phyloP scores from a whole-genome alignment of 2,888 invertebrate species.

The Drosophila emarginata region DNA sequence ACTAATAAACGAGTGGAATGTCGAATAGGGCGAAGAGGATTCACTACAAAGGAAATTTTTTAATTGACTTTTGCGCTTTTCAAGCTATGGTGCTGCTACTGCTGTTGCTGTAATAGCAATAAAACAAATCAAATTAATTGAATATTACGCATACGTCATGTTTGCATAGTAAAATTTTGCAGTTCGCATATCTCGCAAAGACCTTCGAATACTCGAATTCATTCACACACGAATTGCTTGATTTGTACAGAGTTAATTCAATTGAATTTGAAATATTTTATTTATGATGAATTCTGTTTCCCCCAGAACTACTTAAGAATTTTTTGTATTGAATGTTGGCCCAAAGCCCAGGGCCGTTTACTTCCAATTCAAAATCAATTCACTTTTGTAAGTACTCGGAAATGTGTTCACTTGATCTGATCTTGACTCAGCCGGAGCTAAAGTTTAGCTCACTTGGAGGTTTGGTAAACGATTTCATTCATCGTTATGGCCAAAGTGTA shows the following conservation, averaged over 20 bases:
- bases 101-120: conserved; percentile 27
- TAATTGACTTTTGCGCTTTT: conserved; percentile 67
- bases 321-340: background rate
- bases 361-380: background rate
- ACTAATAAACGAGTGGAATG: conserved; percentile 4
- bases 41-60: conserved; percentile 52
- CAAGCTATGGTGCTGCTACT: background rate
- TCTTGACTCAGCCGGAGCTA: background rate
- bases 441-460: background rate
- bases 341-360: background rate
- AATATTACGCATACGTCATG: conserved; percentile 64
- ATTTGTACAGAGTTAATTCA: background rate
- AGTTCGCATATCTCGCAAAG: conserved; percentile 32
- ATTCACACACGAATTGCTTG: conserved; percentile 18
- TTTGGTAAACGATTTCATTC: conserved; percentile 17
- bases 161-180: conserved; percentile 30
- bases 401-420: background rate
- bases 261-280: background rate
- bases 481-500: conserved; percentile 37
- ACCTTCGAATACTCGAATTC: conserved; percentile 18
- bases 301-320: background rate
- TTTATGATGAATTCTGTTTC: background rate
- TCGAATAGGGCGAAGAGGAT: conserved; percentile 11
- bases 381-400: background rate
- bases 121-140: conserved; percentile 65